Conservation (phyloP, 1,140 invertebrate species). For the Calliphora vicina region DNA sequence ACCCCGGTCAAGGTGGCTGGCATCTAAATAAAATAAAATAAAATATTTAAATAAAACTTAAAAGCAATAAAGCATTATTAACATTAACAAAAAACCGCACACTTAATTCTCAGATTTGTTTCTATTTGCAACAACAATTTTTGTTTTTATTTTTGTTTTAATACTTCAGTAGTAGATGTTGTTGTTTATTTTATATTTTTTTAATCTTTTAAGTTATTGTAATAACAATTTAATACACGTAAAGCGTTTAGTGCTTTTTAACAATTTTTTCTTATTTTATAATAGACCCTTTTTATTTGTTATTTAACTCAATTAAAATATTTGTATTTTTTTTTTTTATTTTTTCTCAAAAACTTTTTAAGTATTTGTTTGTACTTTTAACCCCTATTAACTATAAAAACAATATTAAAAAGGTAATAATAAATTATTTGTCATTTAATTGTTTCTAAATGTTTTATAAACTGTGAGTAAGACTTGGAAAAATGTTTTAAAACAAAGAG, state of each 20-base stretch:
- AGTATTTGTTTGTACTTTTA: background rate
- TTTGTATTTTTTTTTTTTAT: too few species aligned
- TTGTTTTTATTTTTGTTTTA: too few species aligned
- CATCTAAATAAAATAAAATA: background rate
- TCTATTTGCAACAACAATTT: too few species aligned
- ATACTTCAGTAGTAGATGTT: too few species aligned
- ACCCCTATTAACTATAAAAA: background rate
- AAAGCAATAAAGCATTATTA: background rate
- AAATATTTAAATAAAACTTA: background rate
- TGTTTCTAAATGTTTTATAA: background rate
- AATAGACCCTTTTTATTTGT: background rate
- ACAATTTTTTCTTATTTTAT: background rate
- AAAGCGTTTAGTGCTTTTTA: background rate
- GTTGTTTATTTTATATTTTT: background rate
- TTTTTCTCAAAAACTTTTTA: background rate
- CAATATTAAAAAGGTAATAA: background rate
- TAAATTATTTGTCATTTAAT: background rate
- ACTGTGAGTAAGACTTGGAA: background rate
- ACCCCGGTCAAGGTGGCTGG: conserved; percentile 21
- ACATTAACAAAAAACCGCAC: too few species aligned
- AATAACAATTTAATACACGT: background rate
- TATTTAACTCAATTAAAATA: background rate
- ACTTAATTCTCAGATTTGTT: background rate
- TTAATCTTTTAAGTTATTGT: background rate
- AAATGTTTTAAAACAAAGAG: background rate